Evolutionary conservation across 2,888 invertebrate species (phyloP).

Genomic region (Troides helena): DNA sequence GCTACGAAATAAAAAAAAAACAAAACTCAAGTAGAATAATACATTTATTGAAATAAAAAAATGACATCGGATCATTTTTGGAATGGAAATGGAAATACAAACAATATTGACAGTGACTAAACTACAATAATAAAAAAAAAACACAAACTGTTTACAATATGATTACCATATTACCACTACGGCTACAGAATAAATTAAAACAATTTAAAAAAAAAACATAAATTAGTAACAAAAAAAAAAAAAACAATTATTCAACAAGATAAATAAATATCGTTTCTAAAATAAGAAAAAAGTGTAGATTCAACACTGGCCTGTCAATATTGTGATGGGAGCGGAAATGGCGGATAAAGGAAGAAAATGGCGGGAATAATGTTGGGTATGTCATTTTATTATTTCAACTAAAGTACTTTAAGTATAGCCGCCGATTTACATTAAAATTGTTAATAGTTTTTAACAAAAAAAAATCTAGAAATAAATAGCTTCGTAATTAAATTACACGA

Average conservation of each 20-base stretch:
- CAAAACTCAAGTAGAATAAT: conserved; percentile 56
- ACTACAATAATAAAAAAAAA: conserved; percentile 49
- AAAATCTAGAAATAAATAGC: conserved; percentile 59
- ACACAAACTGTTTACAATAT: conserved; percentile 62
- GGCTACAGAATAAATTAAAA: conserved; percentile 77
- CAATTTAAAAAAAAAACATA: conserved; percentile 66
- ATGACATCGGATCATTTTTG: conserved; percentile 72
- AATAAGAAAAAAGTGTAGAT: conserved; percentile 63
- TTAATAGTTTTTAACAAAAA: conserved; percentile 63
- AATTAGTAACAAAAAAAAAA: conserved; percentile 77
- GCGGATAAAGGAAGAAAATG: conserved; percentile 41
- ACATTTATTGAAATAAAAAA: conserved; percentile 79
- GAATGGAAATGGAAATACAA: conserved; percentile 68
- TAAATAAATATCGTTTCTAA: conserved; percentile 72
- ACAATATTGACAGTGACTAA: conserved; percentile 78
- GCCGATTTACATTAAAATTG: conserved; percentile 70
- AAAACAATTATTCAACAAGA: conserved; percentile 69
- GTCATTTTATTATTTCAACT: conserved; percentile 77
- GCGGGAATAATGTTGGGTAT: conserved; percentile 42
- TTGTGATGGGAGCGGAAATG: conserved; percentile 56
- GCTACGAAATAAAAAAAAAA: conserved; percentile 45
- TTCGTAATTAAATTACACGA: conserved; percentile 49
- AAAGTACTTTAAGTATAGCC: conserved; percentile 74
- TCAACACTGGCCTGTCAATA: conserved; percentile 81
- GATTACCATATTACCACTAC: conserved; percentile 60